phyloP scores from a whole-genome alignment of 2,797 vertebrate genomes.

The Coendou prehensilis region DNA sequence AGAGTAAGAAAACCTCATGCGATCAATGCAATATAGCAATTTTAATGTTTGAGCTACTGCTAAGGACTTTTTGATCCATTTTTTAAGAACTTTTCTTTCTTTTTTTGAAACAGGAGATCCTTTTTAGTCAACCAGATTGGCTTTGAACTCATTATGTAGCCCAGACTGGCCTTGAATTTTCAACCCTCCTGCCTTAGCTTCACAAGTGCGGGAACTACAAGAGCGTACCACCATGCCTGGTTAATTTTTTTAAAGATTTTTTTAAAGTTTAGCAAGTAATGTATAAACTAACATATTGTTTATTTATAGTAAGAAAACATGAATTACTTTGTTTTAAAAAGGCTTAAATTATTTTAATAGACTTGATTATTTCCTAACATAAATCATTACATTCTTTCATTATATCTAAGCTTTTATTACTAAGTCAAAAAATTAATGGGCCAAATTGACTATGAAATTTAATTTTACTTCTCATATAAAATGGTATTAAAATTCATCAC shows the following conservation, averaged over 20 bases:
- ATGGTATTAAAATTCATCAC: constrained; percentile 4
- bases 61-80: not conserved
- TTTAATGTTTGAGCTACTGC: not conserved
- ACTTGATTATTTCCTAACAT: constrained; percentile 13
- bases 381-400: constrained; percentile 51
- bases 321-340: constrained; percentile 36
- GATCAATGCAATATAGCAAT: not conserved
- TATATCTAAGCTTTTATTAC: constrained; percentile 59
- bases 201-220: not conserved
- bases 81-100: not conserved
- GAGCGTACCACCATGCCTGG: not conserved
- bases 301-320: constrained; percentile 9
- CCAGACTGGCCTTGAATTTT: not conserved
- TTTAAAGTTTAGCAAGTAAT: not conserved
- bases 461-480: constrained; percentile 54
- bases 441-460: constrained; percentile 37
- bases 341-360: constrained; percentile 55
- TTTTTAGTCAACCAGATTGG: not conserved
- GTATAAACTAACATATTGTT: not conserved
- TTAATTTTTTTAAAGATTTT: not conserved
- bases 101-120: not conserved
- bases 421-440: constrained; percentile 51
- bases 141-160: not conserved
- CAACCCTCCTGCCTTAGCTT: not conserved
- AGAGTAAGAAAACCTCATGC: not conserved